Conservation (phyloP, 1,140 invertebrate genomes). For the Drosophila bocqueti region DNA sequence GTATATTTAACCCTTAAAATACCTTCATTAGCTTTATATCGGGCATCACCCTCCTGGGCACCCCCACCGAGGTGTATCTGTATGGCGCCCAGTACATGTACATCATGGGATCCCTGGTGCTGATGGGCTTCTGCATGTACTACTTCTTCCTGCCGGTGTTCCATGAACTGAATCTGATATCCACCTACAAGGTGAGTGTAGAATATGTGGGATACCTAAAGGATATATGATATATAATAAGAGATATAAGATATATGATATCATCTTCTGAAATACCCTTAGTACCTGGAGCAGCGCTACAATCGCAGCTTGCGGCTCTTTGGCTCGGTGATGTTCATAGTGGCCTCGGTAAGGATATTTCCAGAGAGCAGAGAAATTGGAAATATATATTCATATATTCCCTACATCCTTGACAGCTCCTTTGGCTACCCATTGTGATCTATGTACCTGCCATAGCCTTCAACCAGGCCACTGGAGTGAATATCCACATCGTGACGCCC, state of each 20-base stretch:
- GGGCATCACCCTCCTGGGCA: conserved; percentile 88
- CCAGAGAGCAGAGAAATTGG: fast-evolving
- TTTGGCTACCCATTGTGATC: conserved; percentile 89
- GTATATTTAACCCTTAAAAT: too few relatives aligned
- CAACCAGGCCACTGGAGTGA: conserved; percentile 93
- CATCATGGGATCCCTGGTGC: conserved; percentile 87
- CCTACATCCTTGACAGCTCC: conserved; percentile 84
- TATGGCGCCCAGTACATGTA: conserved; percentile 91
- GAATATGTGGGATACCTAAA: not conserved
- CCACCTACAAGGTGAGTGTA: conserved; percentile 90
- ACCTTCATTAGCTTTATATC: conserved; percentile 86
- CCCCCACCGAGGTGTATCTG: conserved; percentile 93
- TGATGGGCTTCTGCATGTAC: conserved; percentile 89
- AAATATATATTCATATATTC: not conserved
- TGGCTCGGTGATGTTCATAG: conserved; percentile 90
- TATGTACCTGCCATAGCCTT: conserved; percentile 90
- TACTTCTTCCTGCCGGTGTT: conserved; percentile 92
- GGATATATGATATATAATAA: not conserved
- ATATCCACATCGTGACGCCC: conserved; percentile 92
- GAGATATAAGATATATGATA: not conserved
- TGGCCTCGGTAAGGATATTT: conserved; percentile 87
- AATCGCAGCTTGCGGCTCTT: conserved; percentile 89
- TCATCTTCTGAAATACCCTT: not conserved
- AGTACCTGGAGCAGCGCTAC: conserved; percentile 93
- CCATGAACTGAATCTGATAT: conserved; percentile 92